Evolutionary conservation across 2,113 vertebrate genomes (phyloP).

Genomic region (Lasiurus cinereus): DNA sequence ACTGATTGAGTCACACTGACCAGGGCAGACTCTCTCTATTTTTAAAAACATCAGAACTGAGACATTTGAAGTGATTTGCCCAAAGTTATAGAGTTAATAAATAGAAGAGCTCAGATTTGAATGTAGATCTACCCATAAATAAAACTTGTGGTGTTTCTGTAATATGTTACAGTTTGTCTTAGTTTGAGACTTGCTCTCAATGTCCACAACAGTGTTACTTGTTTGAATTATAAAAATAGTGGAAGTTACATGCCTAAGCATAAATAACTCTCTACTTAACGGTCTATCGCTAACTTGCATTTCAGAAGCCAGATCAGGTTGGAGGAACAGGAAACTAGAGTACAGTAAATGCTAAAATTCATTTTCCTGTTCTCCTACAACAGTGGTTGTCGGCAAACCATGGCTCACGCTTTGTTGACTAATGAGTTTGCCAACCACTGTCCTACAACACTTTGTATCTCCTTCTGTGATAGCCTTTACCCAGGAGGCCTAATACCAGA

Average conservation of each 20-base stretch:
- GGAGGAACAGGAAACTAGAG: neutral
- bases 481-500: neutral
- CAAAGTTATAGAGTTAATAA: conserved; percentile 17
- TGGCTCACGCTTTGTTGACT: too few species aligned
- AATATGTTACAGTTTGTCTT: neutral
- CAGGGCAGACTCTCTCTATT: too few species aligned
- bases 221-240: neutral
- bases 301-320: conserved; percentile 1
- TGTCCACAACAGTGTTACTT: neutral
- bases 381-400: too few species aligned
- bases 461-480: neutral
- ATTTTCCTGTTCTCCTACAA: neutral
- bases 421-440: too few species aligned
- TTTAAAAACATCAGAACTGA: neutral
- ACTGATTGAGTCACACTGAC: too few species aligned
- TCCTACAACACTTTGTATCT: neutral
- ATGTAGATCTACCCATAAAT: neutral
- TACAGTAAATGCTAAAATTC: neutral
- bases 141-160: neutral
- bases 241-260: neutral
- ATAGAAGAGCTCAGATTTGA: conserved; percentile 29
- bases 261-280: neutral
- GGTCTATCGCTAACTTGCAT: neutral
- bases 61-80: neutral
- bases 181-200: conserved; percentile 1